A percentile compares a stretch with the other conserved stretches of the same genome.
These are phyloP conservation scores for Enteromius radiatus DNA, from an alignment of 2,797 vertebrate genomes.

Conservation along the genomic window DNA sequence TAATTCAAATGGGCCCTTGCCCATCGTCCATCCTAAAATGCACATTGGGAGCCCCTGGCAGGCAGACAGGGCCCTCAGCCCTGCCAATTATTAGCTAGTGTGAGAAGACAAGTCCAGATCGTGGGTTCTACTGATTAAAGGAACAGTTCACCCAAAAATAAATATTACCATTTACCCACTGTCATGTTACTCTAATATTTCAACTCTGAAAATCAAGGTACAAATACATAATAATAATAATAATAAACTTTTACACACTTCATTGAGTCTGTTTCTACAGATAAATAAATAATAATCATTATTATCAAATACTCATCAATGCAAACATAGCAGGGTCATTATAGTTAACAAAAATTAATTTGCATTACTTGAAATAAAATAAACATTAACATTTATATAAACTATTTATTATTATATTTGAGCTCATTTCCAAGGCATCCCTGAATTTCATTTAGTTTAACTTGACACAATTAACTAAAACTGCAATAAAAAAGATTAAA, in stretches of 20 bases:
- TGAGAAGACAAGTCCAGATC: constrained; percentile 22
- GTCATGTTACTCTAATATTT: too few species aligned
- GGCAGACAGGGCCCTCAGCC: constrained; percentile 5
- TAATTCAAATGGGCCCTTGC: constrained; percentile 61
- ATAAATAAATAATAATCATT: neutral
- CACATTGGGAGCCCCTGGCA: constrained; percentile 41
- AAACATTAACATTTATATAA: neutral
- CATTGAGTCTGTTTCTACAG: neutral
- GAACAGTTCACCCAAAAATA: neutral
- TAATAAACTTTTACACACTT: neutral
- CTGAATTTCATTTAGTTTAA: neutral
- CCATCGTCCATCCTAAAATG: constrained; percentile 30
- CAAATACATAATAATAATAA: neutral
- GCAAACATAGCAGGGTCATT: neutral
- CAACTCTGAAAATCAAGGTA: neutral
- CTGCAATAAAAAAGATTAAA: neutral
- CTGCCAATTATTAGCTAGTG: constrained; percentile 26
- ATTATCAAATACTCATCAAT: neutral
- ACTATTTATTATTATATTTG: neutral
- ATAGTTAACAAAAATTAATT: neutral
- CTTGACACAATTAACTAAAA: neutral
- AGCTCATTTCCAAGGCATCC: neutral
- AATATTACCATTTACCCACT: neutral
- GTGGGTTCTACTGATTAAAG: neutral
- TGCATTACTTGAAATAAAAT: neutral